Evolutionary conservation across 1,140 invertebrate species (phyloP), one percentile per base, ranked within the genome.

Genomic region (Diorhabda carinulata): DNA sequence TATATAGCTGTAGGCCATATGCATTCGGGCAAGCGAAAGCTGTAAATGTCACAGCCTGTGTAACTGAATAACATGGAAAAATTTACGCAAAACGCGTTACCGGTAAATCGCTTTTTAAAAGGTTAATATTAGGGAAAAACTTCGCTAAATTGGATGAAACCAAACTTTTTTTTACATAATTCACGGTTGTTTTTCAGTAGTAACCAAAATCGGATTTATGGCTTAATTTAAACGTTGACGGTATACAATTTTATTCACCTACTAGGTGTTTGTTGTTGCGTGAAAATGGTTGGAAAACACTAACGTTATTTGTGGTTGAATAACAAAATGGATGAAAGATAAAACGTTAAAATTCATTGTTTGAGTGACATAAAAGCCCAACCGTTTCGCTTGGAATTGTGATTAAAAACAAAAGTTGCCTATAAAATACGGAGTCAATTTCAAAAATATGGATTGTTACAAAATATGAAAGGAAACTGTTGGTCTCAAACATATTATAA

Each of bases 121-220:
- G 47, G 47, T n/a, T 52, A 52, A 52, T 52, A 52, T 52, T 52
- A 52, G 47, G 47, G 47, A 52, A 52, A 52, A 52, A 52, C 47
- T n/a, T 52, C 47, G 47, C n/a, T 52, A 52, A 52, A 52, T 52
- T 52, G 47, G 47, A 52, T 52, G 6, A 6, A 52, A 52, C 47
- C 6, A 52, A 52, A 52, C 6, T 52, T 52, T 52, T 47, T 52
- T 52, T n/a, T 52, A 52, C 47, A 52, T 52, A 52, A 52, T 52
- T 52, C 47, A 52, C 47, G 47, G 47, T 52, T 52, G 47, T 52
- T 52, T 52, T 52, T 52, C n/a, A 4, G 47, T n/a, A n/a, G 47
- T 52, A n/a, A 8, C n/a, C 47, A 52, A 52, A 52, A 52, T 6
- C 47, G n/a, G 47, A 52, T 52, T 52, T 52, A 52, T 52, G n/a